Base-by-base conservation (phyloP, 2,797 vertebrate genomes). In the Mormyrops boulengeri region DNA sequence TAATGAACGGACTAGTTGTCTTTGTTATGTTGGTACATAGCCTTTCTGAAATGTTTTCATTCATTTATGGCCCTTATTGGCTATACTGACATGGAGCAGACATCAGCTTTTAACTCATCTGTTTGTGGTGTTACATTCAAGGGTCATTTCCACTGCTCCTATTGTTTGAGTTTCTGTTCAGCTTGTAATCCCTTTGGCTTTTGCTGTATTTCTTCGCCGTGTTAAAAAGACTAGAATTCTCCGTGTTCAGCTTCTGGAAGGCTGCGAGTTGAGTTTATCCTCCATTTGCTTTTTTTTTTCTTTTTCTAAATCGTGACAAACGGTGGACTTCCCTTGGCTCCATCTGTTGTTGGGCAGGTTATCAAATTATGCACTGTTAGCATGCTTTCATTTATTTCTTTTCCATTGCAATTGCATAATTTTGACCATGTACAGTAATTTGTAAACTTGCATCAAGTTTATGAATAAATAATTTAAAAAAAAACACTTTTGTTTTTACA, bases 381-480 rank as follows among this genome's bases (percentile, higher is more conserved):
- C 97, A 97, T 97, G 97, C 96, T 96, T 97, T 96, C 90, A 88
- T 91, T 93, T 94, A 95, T 96, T 88, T 91, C 91, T 94, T 95
- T 92, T 95, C 95, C 96, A 96, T 97, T 96, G 97, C 97, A 96
- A 97, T 73, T 73, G 97, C 96, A 97, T 98, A 96, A 95, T 95
- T 97, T 97, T 97, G 97, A 97, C 95, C 97, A 96, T 98, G 97
- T 99, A 98, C 96, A 97, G 95, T 96, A 97, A 97, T 98, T 98
- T 99, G 97, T 99, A 98, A 99, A 99, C 98, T 99, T 99, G 98
- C 98, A 99, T 99, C 98, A 99, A 99, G 98, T 99, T 99, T 99
- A 99, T 99, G 96, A 99, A 99, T 99, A 99, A 99, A 99, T 96
- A 97, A 96, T 98, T 98, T 97, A 97, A 95, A 95, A 95, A 95